Conservation (phyloP, 2,113 vertebrate species). For the Strix uralensis region DNA sequence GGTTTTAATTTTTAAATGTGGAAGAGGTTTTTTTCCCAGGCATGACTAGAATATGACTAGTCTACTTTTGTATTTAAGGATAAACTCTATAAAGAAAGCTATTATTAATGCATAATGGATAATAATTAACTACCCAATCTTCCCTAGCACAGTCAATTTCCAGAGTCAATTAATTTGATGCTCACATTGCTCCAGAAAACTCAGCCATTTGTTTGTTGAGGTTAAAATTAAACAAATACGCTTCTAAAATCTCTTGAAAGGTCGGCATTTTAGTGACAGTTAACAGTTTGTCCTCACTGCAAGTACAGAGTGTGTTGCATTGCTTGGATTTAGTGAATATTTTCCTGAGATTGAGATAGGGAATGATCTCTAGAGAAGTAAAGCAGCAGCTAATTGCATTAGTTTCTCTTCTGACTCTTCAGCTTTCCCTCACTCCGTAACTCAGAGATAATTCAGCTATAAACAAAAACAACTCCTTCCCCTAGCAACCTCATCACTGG, state of each 20-base stretch:
- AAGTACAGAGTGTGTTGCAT: background rate
- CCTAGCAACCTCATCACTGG: background rate
- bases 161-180: background rate
- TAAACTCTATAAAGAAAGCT: background rate
- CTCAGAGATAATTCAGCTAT: background rate
- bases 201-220: background rate
- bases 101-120: background rate
- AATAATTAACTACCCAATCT: constrained; percentile 4
- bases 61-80: background rate
- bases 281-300: background rate
- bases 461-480: constrained; percentile 2
- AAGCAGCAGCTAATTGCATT: background rate
- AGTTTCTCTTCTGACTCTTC: constrained; percentile 1
- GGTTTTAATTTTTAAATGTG: background rate
- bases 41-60: background rate
- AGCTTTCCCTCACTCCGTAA: background rate
- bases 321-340: background rate
- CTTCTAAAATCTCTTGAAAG: background rate
- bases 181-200: background rate
- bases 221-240: background rate
- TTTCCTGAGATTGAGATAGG: background rate
- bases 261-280: background rate
- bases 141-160: background rate
- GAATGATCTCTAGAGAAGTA: background rate
- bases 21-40: background rate